Evolutionary conservation across 2,797 vertebrate species (phyloP).

Genomic region (Sebastes hubbsi): DNA sequence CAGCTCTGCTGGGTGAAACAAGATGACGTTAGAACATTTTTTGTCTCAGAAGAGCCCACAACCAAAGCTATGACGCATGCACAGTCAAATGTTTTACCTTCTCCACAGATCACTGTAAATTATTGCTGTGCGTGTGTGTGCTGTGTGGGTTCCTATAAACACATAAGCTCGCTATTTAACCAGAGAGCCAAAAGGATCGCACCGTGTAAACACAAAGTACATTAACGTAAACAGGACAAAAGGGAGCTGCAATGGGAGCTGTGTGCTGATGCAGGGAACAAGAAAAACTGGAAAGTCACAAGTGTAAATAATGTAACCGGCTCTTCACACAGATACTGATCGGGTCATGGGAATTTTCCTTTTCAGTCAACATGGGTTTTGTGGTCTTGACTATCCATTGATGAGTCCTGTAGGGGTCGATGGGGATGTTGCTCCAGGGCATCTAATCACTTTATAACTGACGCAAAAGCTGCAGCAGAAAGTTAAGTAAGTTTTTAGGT

Average conservation of each 20-base stretch:
- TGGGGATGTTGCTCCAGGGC: not conserved
- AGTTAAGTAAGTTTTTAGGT: not conserved
- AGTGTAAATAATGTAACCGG: slow-evolving; percentile 17
- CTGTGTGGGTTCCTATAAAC: slow-evolving; percentile 55
- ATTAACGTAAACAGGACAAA: slow-evolving; percentile 54
- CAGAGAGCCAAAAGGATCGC: slow-evolving; percentile 28
- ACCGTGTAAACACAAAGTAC: slow-evolving; percentile 55
- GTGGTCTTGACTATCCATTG: not conserved
- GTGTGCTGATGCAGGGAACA: slow-evolving; percentile 19
- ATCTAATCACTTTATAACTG: not conserved
- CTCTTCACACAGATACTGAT: not conserved
- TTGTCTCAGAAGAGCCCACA: slow-evolving; percentile 31
- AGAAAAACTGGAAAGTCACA: slow-evolving; percentile 57
- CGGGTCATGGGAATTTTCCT: slow-evolving; percentile 36
- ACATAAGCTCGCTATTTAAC: slow-evolving; percentile 48
- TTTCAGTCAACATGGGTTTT: not conserved
- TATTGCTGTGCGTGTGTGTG: slow-evolving; percentile 41
- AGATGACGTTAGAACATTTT: slow-evolving; percentile 23
- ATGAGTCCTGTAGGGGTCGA: not conserved
- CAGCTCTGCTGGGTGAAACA: not conserved
- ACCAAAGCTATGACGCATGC: slow-evolving; percentile 51
- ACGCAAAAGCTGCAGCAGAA: not conserved
- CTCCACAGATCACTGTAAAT: slow-evolving; percentile 40
- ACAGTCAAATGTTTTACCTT: slow-evolving; percentile 47
- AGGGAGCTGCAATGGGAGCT: not conserved